Conservation (phyloP, 2,113 vertebrate species). For the Pachycephala philippinensis region DNA sequence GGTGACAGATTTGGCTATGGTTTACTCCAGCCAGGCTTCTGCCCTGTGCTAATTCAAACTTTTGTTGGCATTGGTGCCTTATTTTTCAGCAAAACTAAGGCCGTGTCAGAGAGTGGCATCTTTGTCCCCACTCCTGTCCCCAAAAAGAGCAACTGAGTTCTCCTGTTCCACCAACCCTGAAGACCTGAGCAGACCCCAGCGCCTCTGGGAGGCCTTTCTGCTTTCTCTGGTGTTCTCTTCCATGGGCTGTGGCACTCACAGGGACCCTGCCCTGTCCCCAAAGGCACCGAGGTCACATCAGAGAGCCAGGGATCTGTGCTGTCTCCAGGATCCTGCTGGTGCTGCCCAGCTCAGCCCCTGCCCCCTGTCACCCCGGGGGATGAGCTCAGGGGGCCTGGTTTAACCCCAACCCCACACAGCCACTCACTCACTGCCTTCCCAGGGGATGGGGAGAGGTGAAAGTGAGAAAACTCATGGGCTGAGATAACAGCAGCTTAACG, state of each 20-base stretch:
- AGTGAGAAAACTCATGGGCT: fast-evolving
- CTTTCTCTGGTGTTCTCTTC: background rate
- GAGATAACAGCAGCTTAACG: background rate
- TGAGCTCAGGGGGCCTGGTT: background rate
- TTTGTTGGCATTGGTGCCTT: background rate
- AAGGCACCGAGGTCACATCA: background rate
- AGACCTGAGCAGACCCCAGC: background rate
- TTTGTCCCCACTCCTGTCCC: background rate
- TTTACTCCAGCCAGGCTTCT: background rate
- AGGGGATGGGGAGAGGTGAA: background rate
- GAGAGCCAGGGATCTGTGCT: background rate
- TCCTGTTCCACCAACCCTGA: background rate
- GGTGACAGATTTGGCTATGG: background rate
- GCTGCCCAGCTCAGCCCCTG: background rate
- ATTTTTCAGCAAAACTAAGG: background rate
- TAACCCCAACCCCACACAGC: background rate
- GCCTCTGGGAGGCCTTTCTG: background rate
- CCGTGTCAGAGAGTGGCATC: background rate
- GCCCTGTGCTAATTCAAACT: background rate
- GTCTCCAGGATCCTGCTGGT: background rate
- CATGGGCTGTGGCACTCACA: background rate
- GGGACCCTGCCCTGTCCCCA: background rate
- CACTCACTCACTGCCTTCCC: background rate
- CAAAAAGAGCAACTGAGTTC: background rate
- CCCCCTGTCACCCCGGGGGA: fast-evolving